Percentiles rank a stretch among this genome's conserved stretches.
Conservation (phyloP, 2,797 vertebrate genomes). For the Semotilus atromaculatus region DNA sequence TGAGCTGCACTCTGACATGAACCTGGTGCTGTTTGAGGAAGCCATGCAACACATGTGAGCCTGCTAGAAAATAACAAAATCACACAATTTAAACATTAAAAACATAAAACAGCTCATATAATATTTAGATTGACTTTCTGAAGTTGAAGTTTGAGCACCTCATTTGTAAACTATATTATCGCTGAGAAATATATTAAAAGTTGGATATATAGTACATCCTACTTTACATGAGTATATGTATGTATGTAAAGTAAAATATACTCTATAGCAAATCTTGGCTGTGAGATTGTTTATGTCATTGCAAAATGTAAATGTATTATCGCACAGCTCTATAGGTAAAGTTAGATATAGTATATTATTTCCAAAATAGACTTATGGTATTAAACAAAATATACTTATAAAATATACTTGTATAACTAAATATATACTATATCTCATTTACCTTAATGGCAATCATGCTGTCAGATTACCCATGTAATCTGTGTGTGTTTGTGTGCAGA, state of each 20-base stretch:
- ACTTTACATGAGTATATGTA: not conserved
- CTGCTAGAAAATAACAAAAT: not conserved
- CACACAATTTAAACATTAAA: not conserved
- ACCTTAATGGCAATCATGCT: not conserved
- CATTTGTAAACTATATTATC: not conserved
- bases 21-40: constrained; percentile 79
- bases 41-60: constrained; percentile 76
- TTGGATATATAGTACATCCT: not conserved
- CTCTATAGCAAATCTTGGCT: not conserved
- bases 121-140: not conserved
- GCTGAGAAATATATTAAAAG: not conserved
- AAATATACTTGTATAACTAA: no score
- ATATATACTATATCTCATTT: not conserved
- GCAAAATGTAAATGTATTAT: not conserved
- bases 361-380: not conserved
- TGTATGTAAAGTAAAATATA: not conserved
- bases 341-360: not conserved
- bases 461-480: no score
- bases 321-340: not conserved
- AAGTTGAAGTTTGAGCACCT: not conserved
- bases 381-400: not conserved
- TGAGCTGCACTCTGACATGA: constrained; percentile 81
- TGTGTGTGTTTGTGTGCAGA: constrained; percentile 60
- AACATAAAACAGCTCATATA: not conserved
- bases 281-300: not conserved